Evolutionary conservation across 2,113 vertebrate genomes (phyloP).

Genomic region (Entomyzon cyanotis): DNA sequence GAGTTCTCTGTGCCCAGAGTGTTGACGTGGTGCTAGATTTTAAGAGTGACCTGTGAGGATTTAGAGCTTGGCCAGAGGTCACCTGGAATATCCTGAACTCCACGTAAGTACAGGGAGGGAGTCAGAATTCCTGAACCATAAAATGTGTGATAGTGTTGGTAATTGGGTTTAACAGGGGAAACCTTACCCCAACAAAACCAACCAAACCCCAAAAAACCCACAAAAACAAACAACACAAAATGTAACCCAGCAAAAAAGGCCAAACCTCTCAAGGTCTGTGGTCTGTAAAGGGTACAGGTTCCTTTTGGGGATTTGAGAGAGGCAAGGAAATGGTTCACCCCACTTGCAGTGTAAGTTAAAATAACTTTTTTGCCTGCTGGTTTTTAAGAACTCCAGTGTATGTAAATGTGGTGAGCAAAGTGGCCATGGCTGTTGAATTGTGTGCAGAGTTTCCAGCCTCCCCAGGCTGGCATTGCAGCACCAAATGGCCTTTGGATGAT

Average conservation of each 20-base stretch:
- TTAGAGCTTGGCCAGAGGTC: neutral
- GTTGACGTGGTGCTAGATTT: neutral
- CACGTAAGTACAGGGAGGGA: neutral
- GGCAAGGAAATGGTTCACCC: neutral
- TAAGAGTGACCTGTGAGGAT: neutral
- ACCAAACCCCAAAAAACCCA: neutral
- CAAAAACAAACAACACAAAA: neutral
- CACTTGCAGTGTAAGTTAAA: neutral
- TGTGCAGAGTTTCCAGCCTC: neutral
- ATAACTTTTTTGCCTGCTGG: neutral
- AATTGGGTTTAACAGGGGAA: rapidly evolving
- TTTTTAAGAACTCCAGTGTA: neutral
- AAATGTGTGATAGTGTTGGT: neutral
- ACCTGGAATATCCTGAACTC: neutral
- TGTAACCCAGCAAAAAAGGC: neutral
- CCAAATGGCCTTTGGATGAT: neutral
- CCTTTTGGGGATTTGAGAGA: neutral
- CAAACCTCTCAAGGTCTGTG: neutral
- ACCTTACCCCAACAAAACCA: neutral
- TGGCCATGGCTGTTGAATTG: neutral
- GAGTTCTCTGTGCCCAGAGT: neutral
- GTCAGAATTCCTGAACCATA: neutral
- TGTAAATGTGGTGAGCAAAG: neutral
- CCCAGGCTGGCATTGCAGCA: neutral
- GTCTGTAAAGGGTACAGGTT: neutral